These are phyloP conservation scores for Bettongia penicillata DNA, from an alignment of 2,113 vertebrate genomes.

Conservation along the genomic window DNA sequence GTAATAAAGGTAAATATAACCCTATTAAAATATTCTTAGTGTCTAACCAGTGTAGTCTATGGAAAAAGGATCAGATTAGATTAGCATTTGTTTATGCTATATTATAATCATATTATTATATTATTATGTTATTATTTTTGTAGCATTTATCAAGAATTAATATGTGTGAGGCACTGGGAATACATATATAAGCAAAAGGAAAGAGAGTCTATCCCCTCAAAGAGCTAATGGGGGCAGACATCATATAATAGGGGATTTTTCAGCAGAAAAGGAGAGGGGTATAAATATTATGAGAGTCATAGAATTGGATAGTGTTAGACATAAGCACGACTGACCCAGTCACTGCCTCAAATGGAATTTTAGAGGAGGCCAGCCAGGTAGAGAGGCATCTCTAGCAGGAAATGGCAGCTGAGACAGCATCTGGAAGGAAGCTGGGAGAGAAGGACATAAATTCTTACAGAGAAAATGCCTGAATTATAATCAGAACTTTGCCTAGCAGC, in stretches of 20 bases:
- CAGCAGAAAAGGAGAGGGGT: background rate
- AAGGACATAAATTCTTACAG: background rate
- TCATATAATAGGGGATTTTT: background rate
- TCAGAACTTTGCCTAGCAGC: background rate
- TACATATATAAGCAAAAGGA: background rate
- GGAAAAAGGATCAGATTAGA: background rate
- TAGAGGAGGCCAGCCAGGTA: background rate
- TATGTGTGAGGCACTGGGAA: background rate
- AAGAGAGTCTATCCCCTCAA: background rate
- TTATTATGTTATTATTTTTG: no score
- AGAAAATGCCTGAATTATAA: background rate
- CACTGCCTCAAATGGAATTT: background rate
- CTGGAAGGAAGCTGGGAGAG: background rate
- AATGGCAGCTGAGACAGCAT: background rate
- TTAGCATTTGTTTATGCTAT: background rate
- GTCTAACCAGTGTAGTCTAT: background rate
- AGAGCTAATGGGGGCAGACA: background rate
- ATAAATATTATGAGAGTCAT: background rate
- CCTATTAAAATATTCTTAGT: background rate
- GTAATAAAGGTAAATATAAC: background rate
- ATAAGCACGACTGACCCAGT: background rate
- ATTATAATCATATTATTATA: no score
- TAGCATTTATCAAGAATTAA: background rate
- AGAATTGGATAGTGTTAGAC: background rate
- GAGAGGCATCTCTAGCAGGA: background rate